Evolutionary conservation across 2,888 invertebrate species (phyloP), one percentile per base, ranked within the genome.

Genomic region (Epistrophe grossulariae): DNA sequence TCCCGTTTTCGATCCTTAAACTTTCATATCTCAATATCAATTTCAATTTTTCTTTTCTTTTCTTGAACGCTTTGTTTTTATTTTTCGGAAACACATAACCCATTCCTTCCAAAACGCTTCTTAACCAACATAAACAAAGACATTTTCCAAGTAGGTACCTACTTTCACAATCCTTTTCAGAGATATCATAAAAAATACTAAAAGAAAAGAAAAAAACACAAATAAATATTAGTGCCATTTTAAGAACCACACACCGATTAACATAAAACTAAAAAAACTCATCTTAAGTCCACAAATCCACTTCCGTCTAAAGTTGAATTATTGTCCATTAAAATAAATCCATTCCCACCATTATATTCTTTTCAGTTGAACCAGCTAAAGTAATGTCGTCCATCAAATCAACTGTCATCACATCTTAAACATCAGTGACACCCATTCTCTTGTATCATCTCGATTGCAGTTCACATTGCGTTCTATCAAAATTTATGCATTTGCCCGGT

Each of bases 351-450:
- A 48, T 55, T 52, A 28, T 11, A 17, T 40, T 28, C 17, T 48
- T 28, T 48, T 31, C 15, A 35, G 24, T 60, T 55, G 19, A 24
- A 35, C 35, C 55, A 59, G 55, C 59, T 28, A 68, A 55, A 55
- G 28, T 45, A 72, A 87, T 87, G 82, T 35, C 87, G 87, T 87
- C 71, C 82, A 82, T 87, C 87, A 87, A 76, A 83, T 77, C 79
- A 83, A 76, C 83, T 79, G 83, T 87, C 87, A 79, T 71, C 83
- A 55, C 82, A 57, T 59, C 62, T 59, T 35, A 10, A 52, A 40
- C 70, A 55, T 70, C 77, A 79, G 38, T 72, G 79, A 79, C 87
- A 82, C 57, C 79, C 73, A 50, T 55, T 43, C 72, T 79, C 79
- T 40, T 83, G 72, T 66, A 77, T 83, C 87, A 79, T 87, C 76